These are phyloP conservation scores for Hirtodrosophila confusa DNA, from an alignment of 2,888 invertebrate species.

Conservation along the genomic window DNA sequence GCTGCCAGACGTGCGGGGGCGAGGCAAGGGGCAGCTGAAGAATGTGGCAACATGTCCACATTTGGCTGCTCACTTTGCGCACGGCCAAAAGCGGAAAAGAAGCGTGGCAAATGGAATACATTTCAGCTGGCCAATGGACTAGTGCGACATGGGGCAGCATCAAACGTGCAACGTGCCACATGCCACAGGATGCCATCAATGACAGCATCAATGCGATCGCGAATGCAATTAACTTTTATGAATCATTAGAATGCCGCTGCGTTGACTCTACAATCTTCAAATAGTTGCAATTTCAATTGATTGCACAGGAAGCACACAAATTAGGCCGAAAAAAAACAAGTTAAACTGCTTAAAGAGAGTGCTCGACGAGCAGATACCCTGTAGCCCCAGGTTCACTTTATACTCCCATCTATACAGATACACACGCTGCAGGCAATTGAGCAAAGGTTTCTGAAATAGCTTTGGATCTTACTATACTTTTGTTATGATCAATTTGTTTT, in stretches of 20 bases:
- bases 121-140: conserved; percentile 4
- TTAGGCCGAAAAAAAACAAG: conserved; percentile 25
- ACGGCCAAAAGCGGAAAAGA: conserved; percentile 42
- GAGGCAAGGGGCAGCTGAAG: not conserved
- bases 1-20: not conserved
- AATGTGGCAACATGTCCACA: conserved; percentile 30
- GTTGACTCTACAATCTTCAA: conserved; percentile 11
- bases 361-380: no score
- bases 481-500: no score
- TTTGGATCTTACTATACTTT: no score
- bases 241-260: conserved; percentile 32
- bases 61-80: conserved; percentile 26
- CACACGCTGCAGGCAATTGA: no score
- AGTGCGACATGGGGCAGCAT: not conserved
- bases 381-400: no score
- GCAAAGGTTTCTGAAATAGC: no score
- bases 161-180: not conserved
- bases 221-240: conserved; percentile 27
- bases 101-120: conserved; percentile 36
- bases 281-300: conserved; percentile 50
- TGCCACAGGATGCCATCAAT: conserved; percentile 66
- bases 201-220: conserved; percentile 26
- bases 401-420: no score
- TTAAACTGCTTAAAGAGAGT: no score
- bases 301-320: conserved; percentile 67